These are phyloP conservation scores for Myopa tessellatipennis DNA, from an alignment of 2,888 invertebrate species.

Conservation along the genomic window DNA sequence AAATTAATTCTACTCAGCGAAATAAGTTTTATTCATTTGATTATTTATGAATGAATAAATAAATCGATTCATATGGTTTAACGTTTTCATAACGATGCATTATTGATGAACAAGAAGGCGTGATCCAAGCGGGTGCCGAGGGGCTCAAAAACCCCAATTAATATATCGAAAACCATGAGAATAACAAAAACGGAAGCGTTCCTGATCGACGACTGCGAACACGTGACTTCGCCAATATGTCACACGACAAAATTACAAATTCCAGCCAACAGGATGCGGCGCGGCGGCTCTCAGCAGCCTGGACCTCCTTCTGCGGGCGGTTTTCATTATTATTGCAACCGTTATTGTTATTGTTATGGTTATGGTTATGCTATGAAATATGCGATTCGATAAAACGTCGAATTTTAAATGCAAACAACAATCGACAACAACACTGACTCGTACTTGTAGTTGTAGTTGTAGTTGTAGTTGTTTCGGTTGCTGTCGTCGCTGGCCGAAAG, in stretches of 20 bases:
- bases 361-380: slow-evolving; percentile 10
- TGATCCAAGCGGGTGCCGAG: no score
- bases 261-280: slow-evolving; percentile 21
- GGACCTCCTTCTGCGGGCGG: neutral
- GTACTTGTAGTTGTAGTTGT: neutral
- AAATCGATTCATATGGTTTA: no score
- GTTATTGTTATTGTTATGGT: neutral
- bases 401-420: neutral
- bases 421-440: neutral
- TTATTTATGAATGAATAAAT: no score
- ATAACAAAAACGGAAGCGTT: no score
- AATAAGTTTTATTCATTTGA: no score
- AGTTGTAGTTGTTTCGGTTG: neutral
- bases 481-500: slow-evolving; percentile 4
- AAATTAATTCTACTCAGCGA: no score
- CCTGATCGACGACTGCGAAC: no score
- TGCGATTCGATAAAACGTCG: slow-evolving; percentile 19
- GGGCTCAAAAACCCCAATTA: no score
- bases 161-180: no score
- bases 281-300: neutral
- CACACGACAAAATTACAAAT: neutral
- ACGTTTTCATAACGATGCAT: no score
- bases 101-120: no score
- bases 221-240: neutral
- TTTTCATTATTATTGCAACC: neutral